Evolutionary conservation across 2,797 vertebrate genomes (phyloP), one percentile per base, ranked within the genome.

Genomic region (Pseudomugil tenellus): DNA sequence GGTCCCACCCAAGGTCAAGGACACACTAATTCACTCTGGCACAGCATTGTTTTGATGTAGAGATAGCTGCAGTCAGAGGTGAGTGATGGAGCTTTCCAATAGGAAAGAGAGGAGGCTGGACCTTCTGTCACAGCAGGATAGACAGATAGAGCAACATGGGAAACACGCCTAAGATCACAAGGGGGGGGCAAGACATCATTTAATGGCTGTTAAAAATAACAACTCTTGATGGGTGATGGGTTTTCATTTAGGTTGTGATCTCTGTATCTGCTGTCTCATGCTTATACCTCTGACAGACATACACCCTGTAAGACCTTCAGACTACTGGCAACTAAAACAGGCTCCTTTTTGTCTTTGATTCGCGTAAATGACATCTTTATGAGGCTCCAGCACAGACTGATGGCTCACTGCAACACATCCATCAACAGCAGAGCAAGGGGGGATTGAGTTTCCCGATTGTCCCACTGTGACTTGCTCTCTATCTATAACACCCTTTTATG

Each of bases 301-400:
- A 72, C 62, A 60, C 78, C 82, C 32, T 6, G 43, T 14, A 48
- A 82, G 80, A 80, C 88, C 85, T 77, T 63, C 52, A 46, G 64
- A 84, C 77, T 69, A 66, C 65, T 16, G 8, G 70, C 79, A 64
- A 83, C 84, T 83, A 85, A 90, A 91, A 85, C 84, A 80, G 70
- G 75, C 76, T 76, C 67, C 71, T 79, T 88, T 85, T 85, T 87
- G 85, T 87, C 84, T 93, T 88, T 85, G 83, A 86, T 89, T 90
- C 76, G 72, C 46, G 67, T 80, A 83, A 89, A 84, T 89, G 85
- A 88, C 92, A 89, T 92, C 85, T 93, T 93, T 92, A 92, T 75
- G 82, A 86, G 83, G 72, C 79, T 77, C 81, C 82, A 79, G 77
- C 80, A 63, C 72, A 79, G 85, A 88, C 66, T 68, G 86, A 87